Conservation (phyloP, 2,113 vertebrate species). For the Tinamus guttatus region DNA sequence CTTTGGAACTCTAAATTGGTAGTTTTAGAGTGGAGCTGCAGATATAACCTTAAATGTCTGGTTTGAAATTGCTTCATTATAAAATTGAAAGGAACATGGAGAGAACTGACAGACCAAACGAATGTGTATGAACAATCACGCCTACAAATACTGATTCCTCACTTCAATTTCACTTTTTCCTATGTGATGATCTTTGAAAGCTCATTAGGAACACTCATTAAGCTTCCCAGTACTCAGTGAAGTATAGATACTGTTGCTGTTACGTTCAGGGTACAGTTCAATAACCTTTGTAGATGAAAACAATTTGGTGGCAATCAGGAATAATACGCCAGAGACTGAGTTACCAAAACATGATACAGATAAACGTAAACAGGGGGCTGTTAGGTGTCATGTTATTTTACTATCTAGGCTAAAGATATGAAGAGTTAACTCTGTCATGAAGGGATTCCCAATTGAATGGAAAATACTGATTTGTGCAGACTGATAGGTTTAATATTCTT, state of each 20-base stretch:
- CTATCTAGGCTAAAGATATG: not conserved
- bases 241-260: constrained; percentile 29
- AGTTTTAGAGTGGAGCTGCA: not conserved
- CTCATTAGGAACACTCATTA: constrained; percentile 63
- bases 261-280: constrained; percentile 34
- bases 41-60: constrained; percentile 23
- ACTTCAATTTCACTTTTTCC: constrained; percentile 52
- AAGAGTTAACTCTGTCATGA: not conserved
- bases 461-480: not conserved
- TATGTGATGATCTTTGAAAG: constrained; percentile 47
- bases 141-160: not conserved
- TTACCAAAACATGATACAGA: not conserved
- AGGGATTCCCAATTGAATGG: not conserved
- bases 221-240: constrained; percentile 26
- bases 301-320: constrained; percentile 32
- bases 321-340: not conserved
- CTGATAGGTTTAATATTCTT: not conserved
- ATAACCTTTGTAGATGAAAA: constrained; percentile 50
- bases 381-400: not conserved
- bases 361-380: constrained; percentile 24
- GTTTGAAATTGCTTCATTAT: constrained; percentile 37
- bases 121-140: constrained; percentile 16
- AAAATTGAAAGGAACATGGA: not conserved
- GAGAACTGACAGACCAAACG: constrained; percentile 35
- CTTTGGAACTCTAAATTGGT: constrained; percentile 10